Conservation (phyloP, 2,888 invertebrate species). For the Diloba caeruleocephala region DNA sequence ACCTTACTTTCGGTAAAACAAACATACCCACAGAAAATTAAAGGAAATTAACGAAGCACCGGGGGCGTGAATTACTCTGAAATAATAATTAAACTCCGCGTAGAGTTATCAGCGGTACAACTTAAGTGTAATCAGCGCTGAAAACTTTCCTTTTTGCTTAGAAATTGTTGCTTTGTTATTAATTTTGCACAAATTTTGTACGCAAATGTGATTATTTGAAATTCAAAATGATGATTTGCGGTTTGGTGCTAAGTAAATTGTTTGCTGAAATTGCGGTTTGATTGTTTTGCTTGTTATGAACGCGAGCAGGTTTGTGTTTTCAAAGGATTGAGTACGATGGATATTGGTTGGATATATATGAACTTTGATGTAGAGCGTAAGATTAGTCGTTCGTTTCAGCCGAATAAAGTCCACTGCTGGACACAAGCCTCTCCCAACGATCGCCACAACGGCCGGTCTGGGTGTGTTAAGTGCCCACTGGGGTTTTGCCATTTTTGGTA, state of each 20-base stretch:
- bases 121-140: conserved; percentile 70
- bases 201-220: conserved; percentile 50
- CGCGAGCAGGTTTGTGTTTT: conserved; percentile 17
- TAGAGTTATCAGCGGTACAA: conserved; percentile 67
- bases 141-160: conserved; percentile 59
- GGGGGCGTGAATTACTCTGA: conserved; percentile 65
- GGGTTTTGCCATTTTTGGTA: no score
- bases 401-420: no score
- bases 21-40: conserved; percentile 61
- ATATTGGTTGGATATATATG: conserved; percentile 15
- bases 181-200: conserved; percentile 46
- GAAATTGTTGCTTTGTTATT: conserved; percentile 51
- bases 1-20: conserved; percentile 69
- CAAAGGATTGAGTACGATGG: conserved; percentile 10
- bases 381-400: no score
- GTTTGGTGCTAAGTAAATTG: conserved; percentile 52
- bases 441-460: no score
- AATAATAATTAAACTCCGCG: conserved; percentile 67
- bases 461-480: no score
- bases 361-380: conserved; percentile 19
- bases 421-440: no score
- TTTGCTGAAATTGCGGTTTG: conserved; percentile 31
- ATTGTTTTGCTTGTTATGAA: conserved; percentile 35
- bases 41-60: conserved; percentile 56
- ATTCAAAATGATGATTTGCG: conserved; percentile 54